phyloP scores from a whole-genome alignment of 2,888 invertebrate genomes.

The Yponomeuta plumbellus region DNA sequence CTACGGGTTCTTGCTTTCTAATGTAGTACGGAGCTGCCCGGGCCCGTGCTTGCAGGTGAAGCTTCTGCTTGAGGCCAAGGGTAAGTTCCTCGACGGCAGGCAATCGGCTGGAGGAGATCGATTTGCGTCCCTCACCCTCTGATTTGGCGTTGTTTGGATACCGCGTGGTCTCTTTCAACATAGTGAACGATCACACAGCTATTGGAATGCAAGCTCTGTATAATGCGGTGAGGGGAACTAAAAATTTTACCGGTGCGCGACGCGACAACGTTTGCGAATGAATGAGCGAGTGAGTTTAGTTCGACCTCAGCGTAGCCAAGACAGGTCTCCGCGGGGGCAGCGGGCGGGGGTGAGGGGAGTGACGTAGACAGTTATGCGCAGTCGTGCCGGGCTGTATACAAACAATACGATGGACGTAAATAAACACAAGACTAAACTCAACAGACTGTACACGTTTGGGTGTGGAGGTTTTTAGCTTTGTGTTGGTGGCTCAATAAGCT shows the following conservation, averaged over 20 bases:
- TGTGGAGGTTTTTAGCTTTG: constrained; percentile 62
- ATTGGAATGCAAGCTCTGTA: constrained; percentile 12
- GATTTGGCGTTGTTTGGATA: constrained; percentile 51
- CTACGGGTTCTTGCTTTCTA: constrained; percentile 73
- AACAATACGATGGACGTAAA: constrained; percentile 76
- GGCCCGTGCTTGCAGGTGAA: constrained; percentile 70
- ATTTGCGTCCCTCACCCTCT: constrained; percentile 49
- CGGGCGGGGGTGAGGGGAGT: constrained; percentile 45
- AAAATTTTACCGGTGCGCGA: constrained; percentile 52
- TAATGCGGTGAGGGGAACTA: constrained; percentile 30
- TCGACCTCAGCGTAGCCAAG: constrained; percentile 63
- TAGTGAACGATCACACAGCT: constrained; percentile 36
- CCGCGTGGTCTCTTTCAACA: constrained; percentile 69
- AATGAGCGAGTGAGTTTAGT: constrained; percentile 71
- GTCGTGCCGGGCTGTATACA: constrained; percentile 75
- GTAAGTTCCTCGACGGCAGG: constrained; percentile 69
- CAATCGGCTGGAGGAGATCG: constrained; percentile 55
- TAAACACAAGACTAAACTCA: constrained; percentile 66
- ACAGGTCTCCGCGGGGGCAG: constrained; percentile 57
- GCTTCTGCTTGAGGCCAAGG: constrained; percentile 71
- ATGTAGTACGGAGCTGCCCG: constrained; percentile 72
- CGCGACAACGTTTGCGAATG: constrained; percentile 68
- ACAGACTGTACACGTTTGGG: constrained; percentile 51
- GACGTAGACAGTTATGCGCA: constrained; percentile 71
- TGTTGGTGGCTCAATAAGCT: constrained; percentile 50